phyloP scores from a whole-genome alignment of 2,888 invertebrate species.

The Calliopum simillimum region DNA sequence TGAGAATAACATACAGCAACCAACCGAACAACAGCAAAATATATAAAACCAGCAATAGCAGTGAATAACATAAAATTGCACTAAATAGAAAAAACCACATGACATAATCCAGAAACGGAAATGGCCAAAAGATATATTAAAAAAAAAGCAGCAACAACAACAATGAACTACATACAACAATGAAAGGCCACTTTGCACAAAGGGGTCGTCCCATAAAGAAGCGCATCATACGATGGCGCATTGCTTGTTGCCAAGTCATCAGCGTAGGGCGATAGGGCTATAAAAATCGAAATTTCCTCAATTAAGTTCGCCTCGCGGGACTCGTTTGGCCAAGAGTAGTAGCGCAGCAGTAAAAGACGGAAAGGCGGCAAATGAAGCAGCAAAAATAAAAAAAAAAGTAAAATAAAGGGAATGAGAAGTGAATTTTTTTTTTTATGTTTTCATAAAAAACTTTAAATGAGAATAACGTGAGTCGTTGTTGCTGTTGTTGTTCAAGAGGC shows the following conservation, averaged over 20 bases:
- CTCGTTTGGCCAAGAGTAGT: constrained; percentile 39
- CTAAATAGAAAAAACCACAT: constrained; percentile 34
- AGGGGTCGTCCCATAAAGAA: constrained; percentile 10
- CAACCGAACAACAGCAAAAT: neutral
- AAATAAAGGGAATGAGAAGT: neutral
- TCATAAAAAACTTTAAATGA: neutral
- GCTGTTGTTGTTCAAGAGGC: neutral
- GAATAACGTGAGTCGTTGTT: constrained; percentile 14
- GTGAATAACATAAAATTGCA: constrained; percentile 37
- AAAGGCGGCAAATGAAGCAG: neutral
- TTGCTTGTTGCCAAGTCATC: constrained; percentile 33
- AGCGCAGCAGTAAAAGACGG: neutral
- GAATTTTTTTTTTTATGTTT: neutral
- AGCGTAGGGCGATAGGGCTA: constrained; percentile 30
- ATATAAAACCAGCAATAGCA: constrained; percentile 1
- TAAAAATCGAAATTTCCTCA: constrained; percentile 47
- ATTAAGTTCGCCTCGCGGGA: constrained; percentile 46
- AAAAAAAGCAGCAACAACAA: neutral
- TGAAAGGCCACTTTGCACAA: constrained; percentile 13
- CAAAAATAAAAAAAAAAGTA: neutral
- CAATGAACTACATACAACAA: constrained; percentile 17
- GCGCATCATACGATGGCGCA: neutral
- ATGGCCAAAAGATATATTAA: constrained; percentile 17
- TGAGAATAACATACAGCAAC: too few relatives aligned
- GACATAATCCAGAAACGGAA: constrained; percentile 34